Conservation (phyloP, 1,140 invertebrate species). For the Alviniconcha marisindica region DNA sequence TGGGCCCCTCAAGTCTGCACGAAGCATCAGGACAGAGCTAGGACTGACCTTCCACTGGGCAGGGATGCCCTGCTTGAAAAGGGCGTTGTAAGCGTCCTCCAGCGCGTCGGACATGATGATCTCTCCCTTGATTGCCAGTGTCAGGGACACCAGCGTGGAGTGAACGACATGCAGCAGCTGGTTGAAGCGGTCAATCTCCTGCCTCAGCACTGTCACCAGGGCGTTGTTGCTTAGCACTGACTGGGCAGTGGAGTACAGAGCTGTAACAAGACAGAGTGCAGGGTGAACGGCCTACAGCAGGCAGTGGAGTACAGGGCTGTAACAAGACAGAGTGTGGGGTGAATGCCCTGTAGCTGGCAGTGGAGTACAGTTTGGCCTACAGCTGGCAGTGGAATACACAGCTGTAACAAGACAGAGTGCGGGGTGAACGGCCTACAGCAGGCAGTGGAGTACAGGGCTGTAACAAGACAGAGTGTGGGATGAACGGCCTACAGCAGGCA, state of each 20-base stretch:
- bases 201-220: constrained; percentile 87
- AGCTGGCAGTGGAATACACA: constrained; percentile 58
- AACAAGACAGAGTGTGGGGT: constrained; percentile 28
- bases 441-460: constrained; percentile 62
- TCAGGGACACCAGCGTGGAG: constrained; percentile 82
- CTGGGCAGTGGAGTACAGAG: constrained; percentile 59
- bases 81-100: constrained; percentile 86
- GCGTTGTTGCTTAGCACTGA: constrained; percentile 68
- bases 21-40: too few species aligned
- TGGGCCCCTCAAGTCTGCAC: too few species aligned
- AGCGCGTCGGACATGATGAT: constrained; percentile 91
- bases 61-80: constrained; percentile 84
- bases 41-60: constrained; percentile 69
- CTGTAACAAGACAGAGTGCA: constrained; percentile 47
- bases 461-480: constrained; percentile 30
- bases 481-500: too few species aligned
- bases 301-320: constrained; percentile 62
- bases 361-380: constrained; percentile 58
- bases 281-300: too few species aligned
- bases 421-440: too few species aligned
- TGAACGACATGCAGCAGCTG: constrained; percentile 84
- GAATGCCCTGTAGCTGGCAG: too few species aligned
- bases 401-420: constrained; percentile 49
- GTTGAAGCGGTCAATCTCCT: constrained; percentile 91
- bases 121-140: constrained; percentile 88